A percentile compares a stretch with the other conserved stretches of the same genome.
Evolutionary conservation across 2,113 vertebrate genomes (phyloP).

Genomic region (Nyctibius bracteatus): DNA sequence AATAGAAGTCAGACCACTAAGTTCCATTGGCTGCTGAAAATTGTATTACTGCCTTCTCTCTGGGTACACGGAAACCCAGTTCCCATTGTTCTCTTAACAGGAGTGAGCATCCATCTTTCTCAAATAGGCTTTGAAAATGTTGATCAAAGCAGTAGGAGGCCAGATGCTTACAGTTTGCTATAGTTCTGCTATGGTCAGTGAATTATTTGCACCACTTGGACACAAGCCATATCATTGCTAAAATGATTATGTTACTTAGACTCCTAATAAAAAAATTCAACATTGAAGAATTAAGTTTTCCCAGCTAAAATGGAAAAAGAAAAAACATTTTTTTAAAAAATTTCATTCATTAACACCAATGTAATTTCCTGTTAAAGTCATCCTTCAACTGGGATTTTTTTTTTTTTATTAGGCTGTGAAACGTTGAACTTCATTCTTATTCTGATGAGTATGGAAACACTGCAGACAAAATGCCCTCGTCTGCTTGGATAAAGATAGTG

Average conservation of each 20-base stretch:
- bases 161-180: not conserved
- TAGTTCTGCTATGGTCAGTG: not conserved
- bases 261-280: not conserved
- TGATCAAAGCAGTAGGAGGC: slow-evolving; percentile 22
- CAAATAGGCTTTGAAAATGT: slow-evolving; percentile 39
- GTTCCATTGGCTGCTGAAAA: slow-evolving; percentile 19
- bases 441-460: not conserved
- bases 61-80: not conserved
- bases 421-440: not conserved
- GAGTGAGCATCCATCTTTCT: slow-evolving; percentile 10
- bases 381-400: not conserved
- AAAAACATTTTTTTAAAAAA: not conserved
- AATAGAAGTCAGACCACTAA: not conserved
- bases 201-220: slow-evolving; percentile 20
- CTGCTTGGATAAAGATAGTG: not conserved
- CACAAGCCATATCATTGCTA: not conserved
- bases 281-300: not conserved
- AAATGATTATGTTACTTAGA: not conserved
- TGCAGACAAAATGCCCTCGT: not conserved
- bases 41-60: slow-evolving; percentile 5
- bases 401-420: not conserved
- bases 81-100: slow-evolving; percentile 34
- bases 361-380: not conserved
- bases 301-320: not conserved
- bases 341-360: slow-evolving; percentile 5